phyloP scores from a whole-genome alignment of 1,140 invertebrate species.

The Drosophila tani region DNA sequence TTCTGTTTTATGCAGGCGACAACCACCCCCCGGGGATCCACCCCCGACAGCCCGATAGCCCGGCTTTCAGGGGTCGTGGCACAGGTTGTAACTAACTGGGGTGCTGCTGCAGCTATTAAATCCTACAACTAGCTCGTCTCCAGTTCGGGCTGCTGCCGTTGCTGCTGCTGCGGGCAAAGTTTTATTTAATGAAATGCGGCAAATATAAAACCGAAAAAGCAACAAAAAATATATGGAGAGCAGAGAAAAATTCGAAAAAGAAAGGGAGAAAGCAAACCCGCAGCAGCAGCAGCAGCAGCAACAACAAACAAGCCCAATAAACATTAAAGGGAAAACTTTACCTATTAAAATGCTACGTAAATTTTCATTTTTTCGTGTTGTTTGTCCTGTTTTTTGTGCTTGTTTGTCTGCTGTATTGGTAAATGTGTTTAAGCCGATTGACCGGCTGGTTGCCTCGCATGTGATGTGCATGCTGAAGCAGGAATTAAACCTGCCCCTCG shows the following conservation, averaged over 20 bases:
- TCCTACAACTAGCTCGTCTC: slow-evolving; percentile 57
- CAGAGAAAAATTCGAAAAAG: slow-evolving; percentile 35
- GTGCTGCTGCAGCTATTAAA: slow-evolving; percentile 71
- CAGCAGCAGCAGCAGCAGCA: slow-evolving; percentile 52
- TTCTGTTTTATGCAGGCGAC: slow-evolving; percentile 59
- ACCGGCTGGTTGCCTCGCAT: slow-evolving; percentile 29
- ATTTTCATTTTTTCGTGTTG: slow-evolving; percentile 65
- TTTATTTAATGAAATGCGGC: slow-evolving; percentile 82
- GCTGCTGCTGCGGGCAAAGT: slow-evolving; percentile 63
- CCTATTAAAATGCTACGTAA: slow-evolving; percentile 82
- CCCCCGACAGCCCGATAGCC: slow-evolving; percentile 2
- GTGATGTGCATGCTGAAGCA: slow-evolving; percentile 43
- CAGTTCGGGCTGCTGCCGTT: slow-evolving; percentile 26
- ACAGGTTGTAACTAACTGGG: slow-evolving; percentile 78
- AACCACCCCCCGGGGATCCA: slow-evolving; percentile 25
- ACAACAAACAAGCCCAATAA: slow-evolving; percentile 77
- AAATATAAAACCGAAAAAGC: slow-evolving; percentile 59
- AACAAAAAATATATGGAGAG: slow-evolving; percentile 26
- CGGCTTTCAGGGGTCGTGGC: slow-evolving; percentile 37
- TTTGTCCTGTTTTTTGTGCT: slow-evolving; percentile 23
- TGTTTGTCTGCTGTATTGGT: slow-evolving; percentile 54
- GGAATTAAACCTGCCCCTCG: slow-evolving; percentile 44
- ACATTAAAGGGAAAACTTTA: slow-evolving; percentile 81
- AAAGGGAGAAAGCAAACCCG: slow-evolving; percentile 27
- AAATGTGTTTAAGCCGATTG: slow-evolving; percentile 68